Evolutionary conservation across 2,797 vertebrate species (phyloP).

Genomic region (Anisognathus igniventris): DNA sequence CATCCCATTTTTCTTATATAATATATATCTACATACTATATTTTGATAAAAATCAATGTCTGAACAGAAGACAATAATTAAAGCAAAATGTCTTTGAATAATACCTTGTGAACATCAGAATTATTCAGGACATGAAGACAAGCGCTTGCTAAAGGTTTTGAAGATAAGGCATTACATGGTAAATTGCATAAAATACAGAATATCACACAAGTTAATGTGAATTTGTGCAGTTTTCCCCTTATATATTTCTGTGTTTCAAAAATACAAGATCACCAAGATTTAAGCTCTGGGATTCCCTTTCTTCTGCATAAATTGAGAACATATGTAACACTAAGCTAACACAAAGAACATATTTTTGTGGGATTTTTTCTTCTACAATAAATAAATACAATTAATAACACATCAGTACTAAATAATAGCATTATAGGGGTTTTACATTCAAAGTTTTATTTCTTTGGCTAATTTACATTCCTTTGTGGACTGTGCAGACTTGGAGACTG

Average conservation of each 20-base stretch:
- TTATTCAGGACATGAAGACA: neutral
- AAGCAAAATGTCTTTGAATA: neutral
- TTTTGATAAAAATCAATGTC: neutral
- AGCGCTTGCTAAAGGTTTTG: neutral
- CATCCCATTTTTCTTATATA: neutral
- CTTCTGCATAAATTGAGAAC: neutral
- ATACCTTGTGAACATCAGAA: neutral
- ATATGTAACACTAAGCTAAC: neutral
- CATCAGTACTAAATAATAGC: neutral
- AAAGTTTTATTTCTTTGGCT: neutral
- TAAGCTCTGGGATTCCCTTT: neutral
- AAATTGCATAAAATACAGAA: neutral
- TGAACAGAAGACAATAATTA: neutral
- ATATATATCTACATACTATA: neutral
- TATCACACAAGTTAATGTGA: neutral
- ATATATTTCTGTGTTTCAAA: neutral
- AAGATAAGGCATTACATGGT: neutral
- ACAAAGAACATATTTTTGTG: neutral
- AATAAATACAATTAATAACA: neutral
- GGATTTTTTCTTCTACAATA: neutral
- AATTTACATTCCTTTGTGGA: neutral
- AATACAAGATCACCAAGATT: neutral
- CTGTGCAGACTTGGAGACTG: neutral
- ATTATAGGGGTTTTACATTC: neutral
- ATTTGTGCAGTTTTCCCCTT: neutral